Evolutionary conservation across 2,113 vertebrate genomes (phyloP).

Genomic region (Equus przewalskii): DNA sequence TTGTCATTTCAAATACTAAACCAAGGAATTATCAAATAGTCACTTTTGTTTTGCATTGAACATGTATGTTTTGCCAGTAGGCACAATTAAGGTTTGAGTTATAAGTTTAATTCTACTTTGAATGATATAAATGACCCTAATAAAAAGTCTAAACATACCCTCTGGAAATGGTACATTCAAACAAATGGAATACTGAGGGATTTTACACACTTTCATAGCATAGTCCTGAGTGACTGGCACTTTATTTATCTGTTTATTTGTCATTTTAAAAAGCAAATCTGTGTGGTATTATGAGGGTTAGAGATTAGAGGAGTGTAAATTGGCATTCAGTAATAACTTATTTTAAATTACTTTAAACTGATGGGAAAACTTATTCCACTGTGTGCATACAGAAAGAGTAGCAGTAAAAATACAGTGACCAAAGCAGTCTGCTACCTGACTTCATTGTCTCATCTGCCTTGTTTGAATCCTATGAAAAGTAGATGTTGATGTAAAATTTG

Average conservation of each 20-base stretch:
- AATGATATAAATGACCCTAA: slow-evolving; percentile 40
- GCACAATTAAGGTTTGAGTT: slow-evolving; percentile 48
- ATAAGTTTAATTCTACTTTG: slow-evolving; percentile 52
- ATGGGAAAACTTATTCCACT: slow-evolving; percentile 3
- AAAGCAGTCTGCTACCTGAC: slow-evolving; percentile 67
- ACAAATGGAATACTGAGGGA: slow-evolving; percentile 42
- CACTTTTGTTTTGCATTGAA: slow-evolving; percentile 53
- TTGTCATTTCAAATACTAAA: slow-evolving; percentile 50
- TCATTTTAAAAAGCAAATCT: background rate
- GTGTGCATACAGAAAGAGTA: slow-evolving; percentile 34
- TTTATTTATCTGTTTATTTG: slow-evolving; percentile 1
- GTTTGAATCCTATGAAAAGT: slow-evolving; percentile 66
- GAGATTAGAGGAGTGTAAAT: background rate
- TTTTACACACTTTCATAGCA: background rate
- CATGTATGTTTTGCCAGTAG: slow-evolving; percentile 35
- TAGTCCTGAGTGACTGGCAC: background rate
- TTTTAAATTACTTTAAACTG: slow-evolving; percentile 57
- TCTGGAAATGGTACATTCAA: slow-evolving; percentile 35
- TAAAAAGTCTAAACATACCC: slow-evolving; percentile 27
- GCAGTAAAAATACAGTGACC: slow-evolving; percentile 1
- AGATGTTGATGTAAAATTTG: slow-evolving; percentile 74
- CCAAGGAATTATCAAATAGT: slow-evolving; percentile 27
- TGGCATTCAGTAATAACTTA: background rate
- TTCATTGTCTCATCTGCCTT: slow-evolving; percentile 59
- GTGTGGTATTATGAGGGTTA: background rate